phyloP scores from a whole-genome alignment of 2,797 vertebrate species.

The Melanotaenia pygmaea region DNA sequence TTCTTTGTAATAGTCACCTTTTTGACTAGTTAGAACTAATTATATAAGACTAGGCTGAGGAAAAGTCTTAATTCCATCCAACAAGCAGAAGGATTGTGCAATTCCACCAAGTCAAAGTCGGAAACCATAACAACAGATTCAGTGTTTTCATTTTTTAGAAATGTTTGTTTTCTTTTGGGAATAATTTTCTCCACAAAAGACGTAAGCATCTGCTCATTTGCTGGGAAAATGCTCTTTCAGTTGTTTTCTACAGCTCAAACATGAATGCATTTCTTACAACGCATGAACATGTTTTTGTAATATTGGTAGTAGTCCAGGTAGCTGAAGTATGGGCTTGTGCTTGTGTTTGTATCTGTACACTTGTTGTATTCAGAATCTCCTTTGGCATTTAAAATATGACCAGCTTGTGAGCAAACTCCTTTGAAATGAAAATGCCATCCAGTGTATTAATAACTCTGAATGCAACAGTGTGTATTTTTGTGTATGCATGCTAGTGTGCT shows the following conservation, averaged over 20 bases:
- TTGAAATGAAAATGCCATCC: conserved; percentile 71
- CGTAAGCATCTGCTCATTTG: conserved; percentile 31
- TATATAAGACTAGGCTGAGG: conserved; percentile 36
- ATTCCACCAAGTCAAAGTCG: conserved; percentile 32
- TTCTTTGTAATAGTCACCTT: conserved; percentile 19
- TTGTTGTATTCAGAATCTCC: conserved; percentile 47
- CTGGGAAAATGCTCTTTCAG: conserved; percentile 42
- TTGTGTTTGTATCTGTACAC: conserved; percentile 30
- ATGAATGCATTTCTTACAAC: conserved; percentile 11
- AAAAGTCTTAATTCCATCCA: conserved; percentile 35
- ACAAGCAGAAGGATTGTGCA: conserved; percentile 49
- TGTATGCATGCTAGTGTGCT: conserved; percentile 25
- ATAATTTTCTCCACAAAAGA: conserved; percentile 30
- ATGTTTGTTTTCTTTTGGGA: conserved; percentile 62
- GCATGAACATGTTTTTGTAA: conserved; percentile 29
- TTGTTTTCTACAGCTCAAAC: conserved; percentile 33
- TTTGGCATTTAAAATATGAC: conserved; percentile 66
- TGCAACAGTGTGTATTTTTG: conserved; percentile 50
- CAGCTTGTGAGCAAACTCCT: conserved; percentile 56
- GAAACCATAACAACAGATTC: conserved; percentile 32
- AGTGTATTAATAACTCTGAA: conserved; percentile 47
- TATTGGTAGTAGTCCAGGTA: conserved; percentile 16
- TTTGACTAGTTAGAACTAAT: conserved; percentile 34
- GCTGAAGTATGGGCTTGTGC: conserved; percentile 26
- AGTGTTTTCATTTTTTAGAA: conserved; percentile 67